A percentile compares a stretch with the other conserved stretches of the same genome.
Conservation (phyloP, 1,140 invertebrate species). For the Chionoecetes opilio region DNA sequence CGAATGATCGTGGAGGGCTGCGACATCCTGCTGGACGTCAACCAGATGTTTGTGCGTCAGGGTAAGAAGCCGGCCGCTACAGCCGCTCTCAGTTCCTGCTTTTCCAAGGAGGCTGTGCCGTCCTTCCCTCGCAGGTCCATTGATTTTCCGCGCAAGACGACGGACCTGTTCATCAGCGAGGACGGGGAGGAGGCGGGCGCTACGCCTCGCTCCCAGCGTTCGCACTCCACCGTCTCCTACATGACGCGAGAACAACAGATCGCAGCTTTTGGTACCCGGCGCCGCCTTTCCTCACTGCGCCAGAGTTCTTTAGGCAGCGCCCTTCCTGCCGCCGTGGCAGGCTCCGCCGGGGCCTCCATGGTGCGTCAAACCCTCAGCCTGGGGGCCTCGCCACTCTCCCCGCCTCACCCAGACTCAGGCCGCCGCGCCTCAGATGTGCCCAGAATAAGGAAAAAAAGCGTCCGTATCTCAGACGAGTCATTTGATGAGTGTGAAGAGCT, state of each 20-base stretch:
- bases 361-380: slow-evolving; percentile 73
- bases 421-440: slow-evolving; percentile 77
- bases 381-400: slow-evolving; percentile 77
- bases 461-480: slow-evolving; percentile 81
- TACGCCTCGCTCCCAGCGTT: slow-evolving; percentile 75
- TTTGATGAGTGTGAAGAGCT: slow-evolving; percentile 81
- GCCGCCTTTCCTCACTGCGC: slow-evolving; percentile 77
- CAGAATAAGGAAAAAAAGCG: slow-evolving; percentile 79
- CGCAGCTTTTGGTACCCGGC: slow-evolving; percentile 70
- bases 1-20: slow-evolving; percentile 98
- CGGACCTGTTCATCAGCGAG: slow-evolving; percentile 80
- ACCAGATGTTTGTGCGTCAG: slow-evolving; percentile 95
- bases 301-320: slow-evolving; percentile 79
- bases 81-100: slow-evolving; percentile 78
- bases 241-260: slow-evolving; percentile 77
- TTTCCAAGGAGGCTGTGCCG: slow-evolving; percentile 79
- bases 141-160: slow-evolving; percentile 80
- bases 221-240: slow-evolving; percentile 81
- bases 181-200: slow-evolving; percentile 80
- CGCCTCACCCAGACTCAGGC: slow-evolving; percentile 71
- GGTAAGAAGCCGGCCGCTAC: slow-evolving; percentile 85
- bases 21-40: slow-evolving; percentile 96
- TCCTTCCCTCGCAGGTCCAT: slow-evolving; percentile 81
- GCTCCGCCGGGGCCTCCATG: slow-evolving; percentile 64
- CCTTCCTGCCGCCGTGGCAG: slow-evolving; percentile 55